Percentiles rank a stretch among this genome's conserved stretches.
These are phyloP conservation scores for Mixornis gularis DNA, from an alignment of 2,113 vertebrate genomes.

Conservation along the genomic window DNA sequence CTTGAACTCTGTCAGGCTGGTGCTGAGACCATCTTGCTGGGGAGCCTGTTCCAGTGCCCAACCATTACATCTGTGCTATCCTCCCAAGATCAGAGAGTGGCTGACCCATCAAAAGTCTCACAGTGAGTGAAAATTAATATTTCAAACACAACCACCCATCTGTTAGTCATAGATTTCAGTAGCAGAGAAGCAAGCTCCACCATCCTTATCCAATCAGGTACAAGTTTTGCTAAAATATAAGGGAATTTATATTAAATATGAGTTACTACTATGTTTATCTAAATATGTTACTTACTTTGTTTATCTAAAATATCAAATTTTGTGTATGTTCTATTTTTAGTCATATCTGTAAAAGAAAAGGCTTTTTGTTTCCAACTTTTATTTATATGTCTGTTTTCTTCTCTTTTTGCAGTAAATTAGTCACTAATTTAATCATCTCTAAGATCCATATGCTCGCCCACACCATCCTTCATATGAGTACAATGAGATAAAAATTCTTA, in stretches of 20 bases:
- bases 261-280: not conserved
- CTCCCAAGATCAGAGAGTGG: not conserved
- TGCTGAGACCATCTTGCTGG: not conserved
- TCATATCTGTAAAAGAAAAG: not conserved
- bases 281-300: not conserved
- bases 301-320: not conserved
- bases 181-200: not conserved
- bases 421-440: constrained; percentile 49
- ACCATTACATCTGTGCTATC: not conserved
- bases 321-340: not conserved
- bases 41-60: not conserved
- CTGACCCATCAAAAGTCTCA: not conserved
- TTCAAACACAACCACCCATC: not conserved
- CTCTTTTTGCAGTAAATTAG: constrained; percentile 18
- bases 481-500: constrained; percentile 30
- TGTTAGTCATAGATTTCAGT: not conserved
- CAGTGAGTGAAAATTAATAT: not conserved
- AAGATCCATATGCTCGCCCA: constrained; percentile 7
- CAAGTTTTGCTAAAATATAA: not conserved
- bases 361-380: not conserved
- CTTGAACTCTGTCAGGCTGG: not conserved
- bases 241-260: not conserved
- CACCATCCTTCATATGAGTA: not conserved
- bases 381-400: constrained; percentile 5
- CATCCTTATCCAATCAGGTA: not conserved